phyloP scores from a whole-genome alignment of 2,797 vertebrate species.

The Phylloscopus collybita region DNA sequence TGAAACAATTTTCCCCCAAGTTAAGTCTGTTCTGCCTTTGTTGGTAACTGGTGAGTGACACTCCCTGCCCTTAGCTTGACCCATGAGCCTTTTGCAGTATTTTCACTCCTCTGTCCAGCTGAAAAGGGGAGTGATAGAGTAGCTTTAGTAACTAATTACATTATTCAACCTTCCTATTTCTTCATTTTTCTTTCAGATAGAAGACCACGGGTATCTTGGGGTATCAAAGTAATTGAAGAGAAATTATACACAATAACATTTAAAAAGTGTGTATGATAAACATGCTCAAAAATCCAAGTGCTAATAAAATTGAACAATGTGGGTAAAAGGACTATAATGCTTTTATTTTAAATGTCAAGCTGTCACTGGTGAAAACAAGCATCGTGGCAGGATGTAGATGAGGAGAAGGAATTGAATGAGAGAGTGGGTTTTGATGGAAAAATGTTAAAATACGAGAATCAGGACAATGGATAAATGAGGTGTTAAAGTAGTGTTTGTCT shows the following conservation, averaged over 20 bases:
- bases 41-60: neutral
- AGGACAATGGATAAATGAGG: neutral
- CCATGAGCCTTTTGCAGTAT: fast-evolving
- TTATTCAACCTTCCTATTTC: neutral
- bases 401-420: neutral
- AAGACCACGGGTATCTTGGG: neutral
- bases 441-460: neutral
- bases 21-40: neutral
- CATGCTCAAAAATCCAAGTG: neutral
- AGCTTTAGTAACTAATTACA: neutral
- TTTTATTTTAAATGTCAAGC: neutral
- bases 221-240: neutral
- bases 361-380: neutral
- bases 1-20: neutral
- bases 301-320: neutral
- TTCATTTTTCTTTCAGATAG: neutral
- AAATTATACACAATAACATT: neutral
- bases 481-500: neutral
- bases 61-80: neutral
- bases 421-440: neutral
- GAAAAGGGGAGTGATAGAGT: neutral
- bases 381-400: neutral
- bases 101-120: neutral
- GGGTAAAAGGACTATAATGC: neutral
- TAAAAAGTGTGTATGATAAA: neutral